Conservation (phyloP, 1,140 invertebrate genomes). For the Heliconius nattereri region DNA sequence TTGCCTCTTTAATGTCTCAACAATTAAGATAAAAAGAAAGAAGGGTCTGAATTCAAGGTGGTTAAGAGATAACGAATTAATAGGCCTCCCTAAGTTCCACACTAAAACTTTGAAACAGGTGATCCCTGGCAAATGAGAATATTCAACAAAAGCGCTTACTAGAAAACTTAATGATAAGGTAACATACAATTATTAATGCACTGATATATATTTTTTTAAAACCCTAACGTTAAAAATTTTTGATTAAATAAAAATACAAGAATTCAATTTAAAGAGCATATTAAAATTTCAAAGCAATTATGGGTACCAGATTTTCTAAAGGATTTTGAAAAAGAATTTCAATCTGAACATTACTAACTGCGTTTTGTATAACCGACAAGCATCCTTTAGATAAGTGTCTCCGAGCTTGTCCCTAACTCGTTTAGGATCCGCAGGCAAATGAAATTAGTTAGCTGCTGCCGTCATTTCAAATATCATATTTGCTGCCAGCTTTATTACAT, state of each 20-base stretch:
- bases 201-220: background rate
- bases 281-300: background rate
- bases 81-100: conserved; percentile 64
- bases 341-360: conserved; percentile 38
- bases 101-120: conserved; percentile 49
- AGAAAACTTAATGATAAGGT: background rate
- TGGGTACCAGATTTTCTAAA: background rate
- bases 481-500: conserved; percentile 65
- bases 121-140: conserved; percentile 33
- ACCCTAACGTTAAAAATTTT: background rate
- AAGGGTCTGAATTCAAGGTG: conserved; percentile 78
- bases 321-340: conserved; percentile 15
- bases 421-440: conserved; percentile 72
- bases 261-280: background rate
- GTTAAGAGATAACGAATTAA: conserved; percentile 79
- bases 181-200: background rate
- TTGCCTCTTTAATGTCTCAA: conserved; percentile 76
- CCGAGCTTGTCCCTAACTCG: conserved; percentile 61
- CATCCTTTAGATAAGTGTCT: conserved; percentile 35
- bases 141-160: background rate
- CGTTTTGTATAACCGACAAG: conserved; percentile 35
- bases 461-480: conserved; percentile 77
- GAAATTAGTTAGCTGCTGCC: conserved; percentile 70
- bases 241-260: background rate
- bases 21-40: conserved; percentile 81